Evolutionary conservation across 2,113 vertebrate genomes (phyloP), one percentile per base, ranked within the genome.

Genomic region (Lates calcarifer): DNA sequence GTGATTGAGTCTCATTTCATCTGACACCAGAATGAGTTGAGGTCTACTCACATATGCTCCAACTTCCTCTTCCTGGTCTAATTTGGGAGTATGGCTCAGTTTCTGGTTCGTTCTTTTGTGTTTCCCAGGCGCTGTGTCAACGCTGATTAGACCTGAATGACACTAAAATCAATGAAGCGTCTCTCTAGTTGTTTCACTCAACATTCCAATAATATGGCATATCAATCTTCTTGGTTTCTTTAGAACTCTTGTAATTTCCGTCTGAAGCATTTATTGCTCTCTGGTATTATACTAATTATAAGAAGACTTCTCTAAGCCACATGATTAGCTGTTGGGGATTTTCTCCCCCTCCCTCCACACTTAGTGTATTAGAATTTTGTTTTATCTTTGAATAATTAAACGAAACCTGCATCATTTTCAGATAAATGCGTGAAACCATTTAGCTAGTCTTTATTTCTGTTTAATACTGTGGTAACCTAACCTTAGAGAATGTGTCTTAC

Each of bases 1-100:
- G 53, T 79, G 60, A 87, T 31, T 72, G 37, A 82, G 71, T 67
- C 80, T 47, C 66, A 62, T 76, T 87, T 87, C 22, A 74, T 72
- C 18, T 65, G 33, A 74, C 37, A 61, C 63, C 33, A 66, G 65
- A 79, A 31, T 9, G 20, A 33, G 45, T 15, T 49, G 74, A 66
- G 74, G 79, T 79, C 67, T 45, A 1, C 62, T 74, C 57, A 70
- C 51, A 74, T 61, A 22, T 74, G 80, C 37, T 62, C 29, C 37
- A 3, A 17, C 64, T 70, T 79, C 84, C 74, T 74, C 33, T 74
- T 56, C 28, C 29, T 56, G 45, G 8, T 47, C 62, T 55, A 15
- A 35, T 64, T 58, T n/a, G 35, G 5, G 57, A 37, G 22, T 22
- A 2, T 45, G 37, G n/a, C 49, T 77, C 33, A 43, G 31, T 26